A percentile compares a stretch with the other conserved stretches of the same genome.
phyloP scores from a whole-genome alignment of 2,888 invertebrate species.

The Drosophila fulvimacula region DNA sequence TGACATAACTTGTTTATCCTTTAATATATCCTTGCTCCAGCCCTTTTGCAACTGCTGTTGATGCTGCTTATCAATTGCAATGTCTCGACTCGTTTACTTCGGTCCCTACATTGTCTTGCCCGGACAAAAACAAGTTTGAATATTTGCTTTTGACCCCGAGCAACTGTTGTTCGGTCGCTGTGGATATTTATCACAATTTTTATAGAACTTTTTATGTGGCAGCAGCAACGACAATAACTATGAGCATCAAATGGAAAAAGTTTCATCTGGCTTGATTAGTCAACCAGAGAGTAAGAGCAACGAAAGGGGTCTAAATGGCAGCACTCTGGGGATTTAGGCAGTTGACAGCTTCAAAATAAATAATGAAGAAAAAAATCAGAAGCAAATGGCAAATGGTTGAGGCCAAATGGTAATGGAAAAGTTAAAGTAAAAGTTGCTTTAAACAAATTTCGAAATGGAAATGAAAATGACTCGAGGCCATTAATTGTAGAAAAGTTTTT shows the following conservation, averaged over 20 bases:
- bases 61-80: slow-evolving; percentile 52
- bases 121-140: slow-evolving; percentile 21
- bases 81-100: slow-evolving; percentile 32
- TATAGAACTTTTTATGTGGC: slow-evolving; percentile 36
- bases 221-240: slow-evolving; percentile 26
- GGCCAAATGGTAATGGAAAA: slow-evolving; percentile 9
- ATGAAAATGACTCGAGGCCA: slow-evolving; percentile 28
- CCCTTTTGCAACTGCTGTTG: neutral
- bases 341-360: slow-evolving; percentile 32
- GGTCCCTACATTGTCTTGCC: slow-evolving; percentile 39
- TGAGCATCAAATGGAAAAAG: slow-evolving; percentile 51
- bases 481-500: slow-evolving; percentile 51
- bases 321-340: slow-evolving; percentile 24
- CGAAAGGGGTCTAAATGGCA: neutral
- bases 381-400: slow-evolving; percentile 9
- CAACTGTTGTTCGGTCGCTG: slow-evolving; percentile 40
- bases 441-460: slow-evolving; percentile 40
- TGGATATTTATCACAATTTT: slow-evolving; percentile 53
- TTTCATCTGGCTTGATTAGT: slow-evolving; percentile 55
- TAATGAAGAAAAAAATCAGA: slow-evolving; percentile 10
- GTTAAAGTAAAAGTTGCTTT: slow-evolving; percentile 24
- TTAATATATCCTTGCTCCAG: slow-evolving; percentile 13
- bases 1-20: slow-evolving; percentile 16
- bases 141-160: slow-evolving; percentile 31
- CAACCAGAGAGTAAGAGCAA: neutral